A percentile compares a stretch with the other conserved stretches of the same genome.
These are phyloP conservation scores for Hippoglossus hippoglossus DNA, from an alignment of 2,797 vertebrate genomes.

Conservation along the genomic window DNA sequence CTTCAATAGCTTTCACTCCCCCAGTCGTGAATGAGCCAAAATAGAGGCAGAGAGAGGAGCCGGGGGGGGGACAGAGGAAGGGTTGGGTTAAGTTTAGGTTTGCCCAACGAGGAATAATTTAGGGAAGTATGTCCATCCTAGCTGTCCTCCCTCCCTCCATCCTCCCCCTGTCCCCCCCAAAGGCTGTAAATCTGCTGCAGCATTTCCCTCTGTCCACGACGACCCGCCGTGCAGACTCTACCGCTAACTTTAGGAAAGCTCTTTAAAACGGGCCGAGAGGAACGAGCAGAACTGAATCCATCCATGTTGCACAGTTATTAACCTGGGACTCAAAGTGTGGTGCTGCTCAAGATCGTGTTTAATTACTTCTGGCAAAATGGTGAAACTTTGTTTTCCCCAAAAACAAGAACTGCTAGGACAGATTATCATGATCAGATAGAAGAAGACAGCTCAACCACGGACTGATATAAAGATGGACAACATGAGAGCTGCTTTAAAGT, in stretches of 20 bases:
- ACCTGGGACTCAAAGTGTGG: neutral
- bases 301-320: neutral
- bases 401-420: too few relatives aligned
- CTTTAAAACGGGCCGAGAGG: conserved; percentile 34
- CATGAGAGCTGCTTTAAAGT: too few relatives aligned
- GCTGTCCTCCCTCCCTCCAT: conserved; percentile 38
- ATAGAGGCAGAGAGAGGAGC: conserved; percentile 69
- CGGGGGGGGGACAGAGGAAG: conserved; percentile 53
- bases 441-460: neutral
- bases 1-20: conserved; percentile 60
- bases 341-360: too few relatives aligned
- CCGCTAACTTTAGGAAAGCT: conserved; percentile 72
- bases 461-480: neutral
- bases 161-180: conserved; percentile 29
- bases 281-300: conserved; percentile 11
- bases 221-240: conserved; percentile 46
- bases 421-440: neutral
- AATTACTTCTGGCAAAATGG: too few relatives aligned
- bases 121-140: conserved; percentile 76
- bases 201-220: conserved; percentile 70
- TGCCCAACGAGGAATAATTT: conserved; percentile 79
- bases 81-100: conserved; percentile 82
- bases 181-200: conserved; percentile 78
- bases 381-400: too few relatives aligned
- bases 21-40: conserved; percentile 68